Evolutionary conservation across 2,113 vertebrate genomes (phyloP).

Genomic region (Dissostichus mawsoni): DNA sequence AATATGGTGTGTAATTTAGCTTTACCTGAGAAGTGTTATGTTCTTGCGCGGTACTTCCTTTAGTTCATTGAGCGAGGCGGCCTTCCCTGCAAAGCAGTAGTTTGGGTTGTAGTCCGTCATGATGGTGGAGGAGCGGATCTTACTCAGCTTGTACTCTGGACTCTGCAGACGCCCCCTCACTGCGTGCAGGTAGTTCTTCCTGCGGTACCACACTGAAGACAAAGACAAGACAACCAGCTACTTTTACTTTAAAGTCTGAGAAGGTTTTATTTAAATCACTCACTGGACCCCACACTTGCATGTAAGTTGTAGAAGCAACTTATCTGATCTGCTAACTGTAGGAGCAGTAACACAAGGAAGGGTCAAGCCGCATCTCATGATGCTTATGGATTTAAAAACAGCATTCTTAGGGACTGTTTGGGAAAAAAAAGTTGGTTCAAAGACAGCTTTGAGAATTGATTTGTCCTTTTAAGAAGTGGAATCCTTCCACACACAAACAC

Average conservation of each 20-base stretch:
- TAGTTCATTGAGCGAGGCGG: conserved; percentile 85
- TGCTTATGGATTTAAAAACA: conserved; percentile 9
- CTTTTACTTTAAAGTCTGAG: background rate
- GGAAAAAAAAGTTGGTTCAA: background rate
- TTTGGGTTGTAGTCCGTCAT: conserved; percentile 96
- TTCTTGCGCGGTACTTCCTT: conserved; percentile 93
- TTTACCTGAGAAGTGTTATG: conserved; percentile 92
- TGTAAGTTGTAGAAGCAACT: conserved; percentile 31
- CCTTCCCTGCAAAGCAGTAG: conserved; percentile 92
- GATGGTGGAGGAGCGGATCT: conserved; percentile 91
- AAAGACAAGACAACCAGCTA: conserved; percentile 11
- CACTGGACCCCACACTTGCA: conserved; percentile 27
- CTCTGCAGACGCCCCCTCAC: conserved; percentile 86
- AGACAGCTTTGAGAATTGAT: background rate
- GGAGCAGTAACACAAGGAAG: conserved; percentile 76
- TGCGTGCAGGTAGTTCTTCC: conserved; percentile 87
- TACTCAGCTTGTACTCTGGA: conserved; percentile 92
- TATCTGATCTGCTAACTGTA: conserved; percentile 48
- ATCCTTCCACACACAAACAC: background rate
- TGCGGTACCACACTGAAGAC: conserved; percentile 89
- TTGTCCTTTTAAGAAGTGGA: conserved; percentile 9
- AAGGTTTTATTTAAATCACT: background rate
- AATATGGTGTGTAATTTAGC: background rate
- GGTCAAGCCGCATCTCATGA: conserved; percentile 34
- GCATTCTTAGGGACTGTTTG: background rate